Evolutionary conservation across 2,888 invertebrate genomes (phyloP), one percentile per base, ranked within the genome.

Genomic region (Carterocephalus palaemon): DNA sequence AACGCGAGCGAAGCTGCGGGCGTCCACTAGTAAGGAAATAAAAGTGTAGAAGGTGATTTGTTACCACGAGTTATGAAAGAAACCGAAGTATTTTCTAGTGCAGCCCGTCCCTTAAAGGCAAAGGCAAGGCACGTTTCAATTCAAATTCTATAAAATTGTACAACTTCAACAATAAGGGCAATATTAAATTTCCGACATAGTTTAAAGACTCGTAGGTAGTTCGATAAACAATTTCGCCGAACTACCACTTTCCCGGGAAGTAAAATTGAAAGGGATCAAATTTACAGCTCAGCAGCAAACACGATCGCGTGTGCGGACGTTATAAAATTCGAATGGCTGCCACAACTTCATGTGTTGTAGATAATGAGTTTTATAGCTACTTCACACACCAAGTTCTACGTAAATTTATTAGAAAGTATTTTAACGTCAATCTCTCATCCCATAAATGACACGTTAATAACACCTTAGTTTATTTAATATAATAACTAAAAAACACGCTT

Each of bases 211-310:
- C n/a, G n/a, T n/a, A n/a, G n/a, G n/a, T n/a, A n/a, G 12, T 19
- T 19, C 33, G 20, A 33, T 33, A 33, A 33, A 33, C 33, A 33
- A 19, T 33, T 33, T 12, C 17, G 10, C 20, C 20, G 4, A 33
- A 20, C 20, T 10, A 33, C 33, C 12, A 19, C 12, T 33, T 33
- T 12, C 33, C 9, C 12, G 15, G 13, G 12, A 12, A 33, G 33
- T 33, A 20, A 33, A 33, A 33, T 33, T 33, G 36, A 36, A 36
- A 36, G 36, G 24, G 23, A 36, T 16, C 24, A 23, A 24, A 24
- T 23, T 24, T 24, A 9, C 9, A 24, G 13, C 16, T 26, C 17
- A 19, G 7, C 10, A 32, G 32, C 3, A 32, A 32, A 19, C 32
- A 32, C 17, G 17, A 32, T 17, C 32, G 32, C 32, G 17, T 32